Base-by-base conservation (phyloP, 2,113 vertebrate genomes). In the Chloropsis hardwickii region DNA sequence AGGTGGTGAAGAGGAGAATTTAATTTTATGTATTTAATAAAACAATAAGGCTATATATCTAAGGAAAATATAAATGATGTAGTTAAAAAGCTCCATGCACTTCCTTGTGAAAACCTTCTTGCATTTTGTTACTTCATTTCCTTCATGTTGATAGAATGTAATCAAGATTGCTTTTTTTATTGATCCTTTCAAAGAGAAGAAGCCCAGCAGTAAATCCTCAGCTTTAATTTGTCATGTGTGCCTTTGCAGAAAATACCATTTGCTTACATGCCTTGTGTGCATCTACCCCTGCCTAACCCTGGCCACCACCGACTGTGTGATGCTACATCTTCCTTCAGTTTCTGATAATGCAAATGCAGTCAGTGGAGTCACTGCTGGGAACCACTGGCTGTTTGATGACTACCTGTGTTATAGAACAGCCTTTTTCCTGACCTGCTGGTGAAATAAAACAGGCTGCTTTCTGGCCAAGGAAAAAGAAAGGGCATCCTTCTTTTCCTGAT, bases 221-320 rank as follows among this genome's bases (percentile, higher is more conserved):
- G 8, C 27, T 87, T 81, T 71, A 77, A 48, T 58, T 72, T 73
- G 8, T n/a, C 31, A 24, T 6, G 14, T 1, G 1, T 56, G 14
- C 29, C 78, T 81, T 93, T 58, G 28, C 29, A 66, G 50, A n/a
- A 81, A 24, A 42, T 29, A n/a, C 39, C 14, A 8, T 23, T 61
- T 5, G 0, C 27, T 62, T 48, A 5, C 20, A 8, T 0, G 2
- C 19, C 31, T 23, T 9, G 31, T 2, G 3, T 48, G 56, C 44
- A 9, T 21, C 35, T 47, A 28, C 35, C 21, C 37, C 40, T 2
- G 2, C 3, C 2, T 60, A 47, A 61, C 37, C 45, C 45, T 81
- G 62, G 21, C 29, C 69, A 25, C 21, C 51, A 6, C 45, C 23
- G 17, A 1, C 64, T 74, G 50, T 6, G 6, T 20, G 82, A 44